phyloP scores from a whole-genome alignment of 2,797 vertebrate genomes.

The Arctocebus calabarensis region DNA sequence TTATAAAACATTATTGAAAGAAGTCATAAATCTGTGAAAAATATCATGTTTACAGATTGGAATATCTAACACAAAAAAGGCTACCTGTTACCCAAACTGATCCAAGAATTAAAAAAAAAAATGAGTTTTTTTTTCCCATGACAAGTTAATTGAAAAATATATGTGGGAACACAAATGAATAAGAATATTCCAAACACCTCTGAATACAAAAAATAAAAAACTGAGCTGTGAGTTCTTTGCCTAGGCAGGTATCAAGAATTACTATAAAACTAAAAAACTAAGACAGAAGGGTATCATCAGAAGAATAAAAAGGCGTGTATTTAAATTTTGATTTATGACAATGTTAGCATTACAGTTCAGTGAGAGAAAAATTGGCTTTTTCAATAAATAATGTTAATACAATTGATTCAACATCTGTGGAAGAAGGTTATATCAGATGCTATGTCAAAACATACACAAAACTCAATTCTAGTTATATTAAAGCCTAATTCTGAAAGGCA shows the following conservation, averaged over 20 bases:
- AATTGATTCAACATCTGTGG: background rate
- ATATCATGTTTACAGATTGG: background rate
- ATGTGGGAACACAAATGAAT: background rate
- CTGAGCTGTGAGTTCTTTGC: background rate
- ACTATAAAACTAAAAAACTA: background rate
- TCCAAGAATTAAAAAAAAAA: background rate
- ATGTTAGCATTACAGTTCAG: background rate
- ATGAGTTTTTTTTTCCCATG: background rate
- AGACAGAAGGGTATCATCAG: background rate
- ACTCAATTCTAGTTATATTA: background rate
- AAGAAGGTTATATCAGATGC: background rate
- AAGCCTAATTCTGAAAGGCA: background rate
- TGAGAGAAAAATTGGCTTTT: background rate
- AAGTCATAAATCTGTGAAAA: background rate
- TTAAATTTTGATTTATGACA: background rate
- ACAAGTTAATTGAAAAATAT: background rate
- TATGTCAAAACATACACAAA: background rate
- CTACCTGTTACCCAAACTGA: background rate
- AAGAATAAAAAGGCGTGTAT: conserved; percentile 16
- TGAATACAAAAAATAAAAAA: background rate
- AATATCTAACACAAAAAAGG: background rate
- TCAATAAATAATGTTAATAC: background rate
- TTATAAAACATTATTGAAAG: background rate
- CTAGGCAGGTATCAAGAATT: background rate
- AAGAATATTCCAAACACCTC: background rate